phyloP scores from a whole-genome alignment of 30 jellyfish, hydroid and myxozoan species.

The Cassiopea andromeda region DNA sequence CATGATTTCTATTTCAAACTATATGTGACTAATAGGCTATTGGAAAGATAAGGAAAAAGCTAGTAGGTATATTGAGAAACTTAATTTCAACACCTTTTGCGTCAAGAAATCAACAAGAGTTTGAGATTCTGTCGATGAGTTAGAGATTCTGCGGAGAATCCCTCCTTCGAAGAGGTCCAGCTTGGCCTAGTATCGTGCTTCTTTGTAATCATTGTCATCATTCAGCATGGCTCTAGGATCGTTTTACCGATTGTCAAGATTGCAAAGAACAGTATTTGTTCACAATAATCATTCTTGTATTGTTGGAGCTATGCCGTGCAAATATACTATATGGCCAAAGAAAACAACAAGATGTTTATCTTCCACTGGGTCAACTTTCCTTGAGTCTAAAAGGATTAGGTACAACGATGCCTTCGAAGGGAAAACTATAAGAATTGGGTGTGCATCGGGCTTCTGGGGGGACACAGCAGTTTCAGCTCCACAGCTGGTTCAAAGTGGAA shows the following conservation, averaged over 20 bases:
- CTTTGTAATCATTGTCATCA: background rate
- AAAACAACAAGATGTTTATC: background rate
- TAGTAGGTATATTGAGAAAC: too few species aligned
- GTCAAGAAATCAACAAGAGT: too few species aligned
- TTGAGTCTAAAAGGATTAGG: background rate
- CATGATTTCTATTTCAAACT: too few species aligned
- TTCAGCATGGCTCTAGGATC: background rate
- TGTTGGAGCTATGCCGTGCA: background rate
- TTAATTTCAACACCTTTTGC: too few species aligned
- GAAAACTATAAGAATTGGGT: constrained; percentile 74
- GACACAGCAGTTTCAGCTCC: constrained; percentile 95
- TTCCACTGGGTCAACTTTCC: background rate
- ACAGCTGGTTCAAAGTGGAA: constrained; percentile 84
- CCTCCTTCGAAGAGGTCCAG: too few species aligned
- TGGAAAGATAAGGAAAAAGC: too few species aligned
- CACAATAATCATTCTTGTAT: background rate
- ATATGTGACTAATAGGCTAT: too few species aligned
- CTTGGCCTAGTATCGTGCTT: too few species aligned
- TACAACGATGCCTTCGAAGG: constrained; percentile 13
- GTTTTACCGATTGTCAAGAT: background rate
- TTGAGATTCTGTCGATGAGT: background rate
- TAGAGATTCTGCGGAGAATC: background rate
- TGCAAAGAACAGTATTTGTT: background rate
- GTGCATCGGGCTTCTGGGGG: constrained; percentile 99
- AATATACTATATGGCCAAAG: background rate